Evolutionary conservation across 2,888 invertebrate species (phyloP), one percentile per base, ranked within the genome.

Genomic region (Ennomos quercinarius): DNA sequence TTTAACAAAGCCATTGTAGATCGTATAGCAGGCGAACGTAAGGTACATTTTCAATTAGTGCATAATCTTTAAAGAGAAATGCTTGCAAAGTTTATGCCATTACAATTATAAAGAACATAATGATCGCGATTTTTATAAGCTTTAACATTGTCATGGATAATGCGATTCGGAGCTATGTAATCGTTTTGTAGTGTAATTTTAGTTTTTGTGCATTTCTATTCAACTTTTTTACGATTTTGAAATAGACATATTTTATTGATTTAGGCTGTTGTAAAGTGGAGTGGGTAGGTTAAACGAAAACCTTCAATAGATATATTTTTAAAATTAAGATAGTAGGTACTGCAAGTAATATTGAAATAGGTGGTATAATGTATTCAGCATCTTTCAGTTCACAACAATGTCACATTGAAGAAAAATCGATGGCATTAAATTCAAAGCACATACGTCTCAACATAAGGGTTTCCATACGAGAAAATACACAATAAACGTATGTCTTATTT

Each of bases 151-250:
- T 75, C 77, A 73, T 68, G 55, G 69, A 77, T 80, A 86, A 86
- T 82, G 73, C 78, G 77, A 83, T 85, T 83, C 74, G 81, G 72
- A 70, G 80, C 81, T 78, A 77, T 72, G 76, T 83, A 76, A 81
- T 83, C 74, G 78, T 70, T 66, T 43, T 67, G 71, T 68, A 74
- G 75, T 77, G 34, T 27, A 27, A 27, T 61, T 47, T 63, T 11
- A 52, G 40, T 56, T 39, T 46, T 63, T 46, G 34, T 47, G 35
- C 10, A 11, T 35, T 44, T 44, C 9, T n/a, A 39, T 39, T 35
- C 0, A 9, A 0, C 6, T 38, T 10, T 9, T 49, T 41, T 56
- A 8, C 46, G 37, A 11, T 40, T 13, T 8, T 4, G 8, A 11
- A 37, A 10, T 11, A 36, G 37, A 27, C 27, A 4, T 27, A 6